Evolutionary conservation across 2,113 vertebrate species (phyloP), one percentile per base, ranked within the genome.

Genomic region (Siphamia tubifer): DNA sequence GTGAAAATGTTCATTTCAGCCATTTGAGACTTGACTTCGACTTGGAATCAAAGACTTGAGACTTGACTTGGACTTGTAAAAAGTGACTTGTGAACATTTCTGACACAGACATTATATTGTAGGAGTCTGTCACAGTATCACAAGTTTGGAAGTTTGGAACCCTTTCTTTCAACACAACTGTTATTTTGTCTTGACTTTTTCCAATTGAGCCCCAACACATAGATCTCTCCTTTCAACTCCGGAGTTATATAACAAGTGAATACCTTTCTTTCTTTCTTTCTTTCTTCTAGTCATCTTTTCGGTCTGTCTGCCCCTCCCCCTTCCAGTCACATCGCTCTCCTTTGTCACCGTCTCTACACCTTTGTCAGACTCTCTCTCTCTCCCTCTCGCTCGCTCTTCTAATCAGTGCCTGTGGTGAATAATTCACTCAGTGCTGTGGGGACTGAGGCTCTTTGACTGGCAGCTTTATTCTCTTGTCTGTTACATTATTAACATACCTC

Each of bases 381-480:
- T 11, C 55, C 68, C 75, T 44, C 27, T 58, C n/a, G n/a, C 69
- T 48, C 52, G 53, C 51, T 57, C 57, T 83, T 82, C 82, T 89
- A 90, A 93, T 92, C 89, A 91, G 83, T 87, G 82, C 80, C 65
- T 17, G 64, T 56, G 65, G 79, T 93, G 82, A 92, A 92, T 93
- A 82, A 93, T 93, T 91, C 82, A 93, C 83, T 68, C 49, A 32
- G 76, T 53, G 72, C 70, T 24, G 73, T 78, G 76, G 54, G 55
- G 83, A 90, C 63, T 83, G 75, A 84, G 80, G 80, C 53, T 70
- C 70, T 86, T 85, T 89, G 86, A 91, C 84, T 90, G 90, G 79
- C 90, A 91, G 86, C 81, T 89, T 90, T 86, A 90, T 91, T 90
- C 82, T 87, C 77, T 19, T 23, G 42, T 73, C 78, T 72, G 6